Conservation (phyloP, 2,888 invertebrate species). For the Ditula angustiorana region DNA sequence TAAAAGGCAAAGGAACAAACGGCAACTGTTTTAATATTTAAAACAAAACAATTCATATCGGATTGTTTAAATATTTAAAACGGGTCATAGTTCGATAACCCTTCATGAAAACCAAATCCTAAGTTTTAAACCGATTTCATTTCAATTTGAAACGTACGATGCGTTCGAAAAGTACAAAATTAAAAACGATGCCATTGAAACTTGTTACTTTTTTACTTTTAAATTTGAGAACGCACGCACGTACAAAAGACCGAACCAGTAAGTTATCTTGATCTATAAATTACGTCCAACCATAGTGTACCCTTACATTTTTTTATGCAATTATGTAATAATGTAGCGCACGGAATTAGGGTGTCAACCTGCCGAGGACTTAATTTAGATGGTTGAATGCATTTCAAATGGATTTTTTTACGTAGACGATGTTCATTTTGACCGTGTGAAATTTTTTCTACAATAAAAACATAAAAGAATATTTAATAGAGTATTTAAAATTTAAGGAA, state of each 20-base stretch:
- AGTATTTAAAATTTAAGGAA: too few species aligned
- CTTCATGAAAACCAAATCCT: background rate
- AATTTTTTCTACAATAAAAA: background rate
- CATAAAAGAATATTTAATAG: background rate
- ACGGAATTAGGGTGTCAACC: conserved; percentile 29
- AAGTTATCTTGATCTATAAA: conserved; percentile 44
- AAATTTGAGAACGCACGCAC: conserved; percentile 24
- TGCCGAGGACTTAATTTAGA: conserved; percentile 24
- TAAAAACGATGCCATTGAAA: background rate
- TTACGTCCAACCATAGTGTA: conserved; percentile 37
- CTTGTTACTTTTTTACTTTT: background rate
- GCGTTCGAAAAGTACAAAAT: background rate
- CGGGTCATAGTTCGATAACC: background rate
- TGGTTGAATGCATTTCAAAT: background rate
- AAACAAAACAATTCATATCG: background rate
- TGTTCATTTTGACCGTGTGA: conserved; percentile 12
- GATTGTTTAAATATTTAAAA: background rate
- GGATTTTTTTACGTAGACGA: background rate
- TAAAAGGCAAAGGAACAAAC: too few species aligned
- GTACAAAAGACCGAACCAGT: conserved; percentile 18
- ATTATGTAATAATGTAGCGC: conserved; percentile 31
- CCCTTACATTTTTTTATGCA: conserved; percentile 32
- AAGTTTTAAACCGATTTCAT: background rate
- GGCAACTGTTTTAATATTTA: too few species aligned
- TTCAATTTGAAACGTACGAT: background rate